Percentiles rank a stretch among this genome's conserved stretches.
phyloP scores from a whole-genome alignment of 1,140 invertebrate species.

The Lucilia cuprina region DNA sequence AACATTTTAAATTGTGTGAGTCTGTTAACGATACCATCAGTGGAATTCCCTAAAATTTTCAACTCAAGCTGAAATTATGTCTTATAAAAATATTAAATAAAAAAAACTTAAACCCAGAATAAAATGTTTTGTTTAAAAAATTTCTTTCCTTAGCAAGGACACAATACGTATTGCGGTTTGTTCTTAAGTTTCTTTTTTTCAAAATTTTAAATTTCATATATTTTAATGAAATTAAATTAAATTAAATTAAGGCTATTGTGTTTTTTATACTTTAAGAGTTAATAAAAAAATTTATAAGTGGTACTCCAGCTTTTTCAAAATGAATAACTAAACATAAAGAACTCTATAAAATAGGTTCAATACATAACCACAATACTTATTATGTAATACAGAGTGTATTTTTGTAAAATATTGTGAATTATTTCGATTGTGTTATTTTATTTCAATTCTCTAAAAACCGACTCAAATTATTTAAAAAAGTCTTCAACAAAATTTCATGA shows the following conservation, averaged over 20 bases:
- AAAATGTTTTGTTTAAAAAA: background rate
- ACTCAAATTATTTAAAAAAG: no score
- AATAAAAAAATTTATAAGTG: background rate
- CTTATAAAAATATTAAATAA: background rate
- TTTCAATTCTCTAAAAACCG: no score
- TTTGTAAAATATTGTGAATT: no score
- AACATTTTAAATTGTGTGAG: background rate
- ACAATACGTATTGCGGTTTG: background rate
- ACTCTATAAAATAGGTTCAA: background rate
- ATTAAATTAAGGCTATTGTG: background rate
- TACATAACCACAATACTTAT: background rate
- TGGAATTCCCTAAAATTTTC: background rate
- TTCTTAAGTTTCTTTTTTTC: background rate
- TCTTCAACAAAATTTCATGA: no score
- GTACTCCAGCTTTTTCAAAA: background rate
- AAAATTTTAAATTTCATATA: no score
- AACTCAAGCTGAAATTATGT: background rate
- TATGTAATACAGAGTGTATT: background rate
- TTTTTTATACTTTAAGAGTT: background rate
- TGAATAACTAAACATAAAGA: background rate
- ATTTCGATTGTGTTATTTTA: no score
- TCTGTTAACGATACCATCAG: background rate
- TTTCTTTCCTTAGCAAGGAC: background rate
- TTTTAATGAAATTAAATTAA: slow-evolving; percentile 9
- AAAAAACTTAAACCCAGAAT: background rate